These are phyloP conservation scores for Hephaestus fuliginosus DNA, from an alignment of 2,797 vertebrate genomes.

Conservation along the genomic window DNA sequence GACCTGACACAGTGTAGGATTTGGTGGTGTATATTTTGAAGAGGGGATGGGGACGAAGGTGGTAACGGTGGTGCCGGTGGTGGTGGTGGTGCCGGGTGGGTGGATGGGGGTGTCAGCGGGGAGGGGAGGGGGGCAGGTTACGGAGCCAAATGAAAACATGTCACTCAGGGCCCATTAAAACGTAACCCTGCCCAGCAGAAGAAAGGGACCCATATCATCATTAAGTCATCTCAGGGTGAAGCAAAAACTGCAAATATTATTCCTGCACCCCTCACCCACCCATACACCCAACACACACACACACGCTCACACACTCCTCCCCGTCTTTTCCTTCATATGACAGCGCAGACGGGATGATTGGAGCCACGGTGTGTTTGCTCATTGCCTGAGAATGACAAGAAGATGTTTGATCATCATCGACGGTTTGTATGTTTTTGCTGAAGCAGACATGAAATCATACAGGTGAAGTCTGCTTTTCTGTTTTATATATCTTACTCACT, in stretches of 20 bases:
- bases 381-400: slow-evolving; percentile 63
- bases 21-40: slow-evolving; percentile 69
- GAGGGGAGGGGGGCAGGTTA: slow-evolving; percentile 41
- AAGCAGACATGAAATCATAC: slow-evolving; percentile 4
- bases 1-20: slow-evolving; percentile 57
- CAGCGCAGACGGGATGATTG: slow-evolving; percentile 78
- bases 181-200: slow-evolving; percentile 79
- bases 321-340: slow-evolving; percentile 64
- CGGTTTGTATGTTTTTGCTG: slow-evolving; percentile 25
- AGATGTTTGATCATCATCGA: slow-evolving; percentile 49
- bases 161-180: slow-evolving; percentile 84
- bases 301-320: slow-evolving; percentile 45
- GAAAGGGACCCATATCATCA: slow-evolving; percentile 83
- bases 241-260: slow-evolving; percentile 86
- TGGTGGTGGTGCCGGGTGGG: neutral
- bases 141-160: slow-evolving; percentile 79
- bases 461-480: neutral
- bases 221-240: slow-evolving; percentile 83
- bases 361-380: slow-evolving; percentile 71
- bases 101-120: neutral
- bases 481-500: neutral
- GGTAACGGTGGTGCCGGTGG: slow-evolving; percentile 25
- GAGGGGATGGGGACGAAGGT: slow-evolving; percentile 37
- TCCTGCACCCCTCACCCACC: slow-evolving; percentile 59
- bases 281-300: slow-evolving; percentile 29